Base-by-base conservation (phyloP, 2,113 vertebrate species). In the Aegithalos caudatus region DNA sequence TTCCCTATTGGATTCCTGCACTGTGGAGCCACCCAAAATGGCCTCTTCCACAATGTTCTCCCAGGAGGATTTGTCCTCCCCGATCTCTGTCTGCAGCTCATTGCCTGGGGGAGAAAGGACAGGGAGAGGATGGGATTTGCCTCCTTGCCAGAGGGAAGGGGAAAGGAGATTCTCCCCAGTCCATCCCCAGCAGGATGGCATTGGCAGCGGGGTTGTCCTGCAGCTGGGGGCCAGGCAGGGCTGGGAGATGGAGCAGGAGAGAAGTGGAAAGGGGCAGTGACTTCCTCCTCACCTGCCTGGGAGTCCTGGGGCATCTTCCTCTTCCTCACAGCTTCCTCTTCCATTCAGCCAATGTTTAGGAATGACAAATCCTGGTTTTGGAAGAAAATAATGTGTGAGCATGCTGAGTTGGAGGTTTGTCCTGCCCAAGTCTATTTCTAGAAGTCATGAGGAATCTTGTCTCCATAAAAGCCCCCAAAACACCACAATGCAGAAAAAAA, bases 141-240 rank as follows among this genome's bases (percentile, higher is more conserved):
- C 16, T 71, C 12, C 0, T 0, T 51, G 31, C 10, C 31, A 51
- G 8, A 35, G 12, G 12, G 35, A 42, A 50, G 15, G 14, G 29
- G 37, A 37, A 51, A 44, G 16, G 25, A 61, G 12, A 71, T 51
- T 11, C 58, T 6, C 51, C 9, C 42, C 3, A n/a, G 0, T 42
- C 6, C 3, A 1, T 44, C 10, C 37, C 66, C 0, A 2, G 25
- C 45, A 35, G 45, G 56, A 51, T 0, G 1, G 35, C 2, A 0
- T 22, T 0, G 1, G 56, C 56, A 71, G 37, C 1, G 1, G 38
- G 38, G 38, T 5, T 71, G 25, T 61, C 47, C 47, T 61, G 56
- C 33, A 62, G 38, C 9, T 2, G 1, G 13, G 37, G 5, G 13
- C 1, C 0, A 9, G 31, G 33, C 11, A 53, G 38, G 57, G 33